Conservation (phyloP, 2,888 invertebrate genomes). For the Apodemia mormo region DNA sequence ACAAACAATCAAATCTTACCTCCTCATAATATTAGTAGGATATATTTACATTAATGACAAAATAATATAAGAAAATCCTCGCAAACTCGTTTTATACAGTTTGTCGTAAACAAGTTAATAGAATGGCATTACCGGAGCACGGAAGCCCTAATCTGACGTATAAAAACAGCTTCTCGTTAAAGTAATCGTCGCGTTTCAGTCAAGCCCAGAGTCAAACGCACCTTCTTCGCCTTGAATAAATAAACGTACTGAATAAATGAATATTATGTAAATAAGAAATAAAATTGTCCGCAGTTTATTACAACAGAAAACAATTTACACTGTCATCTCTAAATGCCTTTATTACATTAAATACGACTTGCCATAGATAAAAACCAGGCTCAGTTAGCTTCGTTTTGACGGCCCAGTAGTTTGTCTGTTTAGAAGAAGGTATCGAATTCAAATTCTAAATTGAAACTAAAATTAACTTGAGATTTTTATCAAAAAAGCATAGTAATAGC, state of each 20-base stretch:
- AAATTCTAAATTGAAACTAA: too few species aligned
- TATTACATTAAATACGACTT: background rate
- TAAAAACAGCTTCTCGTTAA: constrained; percentile 23
- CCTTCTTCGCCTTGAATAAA: constrained; percentile 20
- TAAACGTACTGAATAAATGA: constrained; percentile 17
- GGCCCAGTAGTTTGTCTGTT: too few species aligned
- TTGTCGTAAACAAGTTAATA: constrained; percentile 23
- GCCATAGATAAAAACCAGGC: too few species aligned
- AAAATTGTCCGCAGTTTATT: background rate
- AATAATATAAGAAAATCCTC: background rate
- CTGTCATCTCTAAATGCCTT: background rate
- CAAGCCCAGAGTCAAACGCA: constrained; percentile 14
- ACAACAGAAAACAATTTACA: background rate
- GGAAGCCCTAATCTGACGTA: constrained; percentile 18
- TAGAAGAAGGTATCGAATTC: too few species aligned
- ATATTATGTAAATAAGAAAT: constrained; percentile 14
- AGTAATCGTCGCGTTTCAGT: constrained; percentile 22
- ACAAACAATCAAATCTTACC: too few species aligned
- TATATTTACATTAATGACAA: background rate
- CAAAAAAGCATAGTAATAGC: too few species aligned
- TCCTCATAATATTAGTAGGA: too few species aligned
- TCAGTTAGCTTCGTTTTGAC: too few species aligned
- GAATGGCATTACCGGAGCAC: constrained; percentile 20
- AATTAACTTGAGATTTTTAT: too few species aligned
- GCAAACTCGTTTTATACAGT: background rate